Percentiles rank a stretch among this genome's conserved stretches.
These are phyloP conservation scores for Lindbergichthys nudifrons DNA, from an alignment of 2,797 vertebrate species.

Conservation along the genomic window DNA sequence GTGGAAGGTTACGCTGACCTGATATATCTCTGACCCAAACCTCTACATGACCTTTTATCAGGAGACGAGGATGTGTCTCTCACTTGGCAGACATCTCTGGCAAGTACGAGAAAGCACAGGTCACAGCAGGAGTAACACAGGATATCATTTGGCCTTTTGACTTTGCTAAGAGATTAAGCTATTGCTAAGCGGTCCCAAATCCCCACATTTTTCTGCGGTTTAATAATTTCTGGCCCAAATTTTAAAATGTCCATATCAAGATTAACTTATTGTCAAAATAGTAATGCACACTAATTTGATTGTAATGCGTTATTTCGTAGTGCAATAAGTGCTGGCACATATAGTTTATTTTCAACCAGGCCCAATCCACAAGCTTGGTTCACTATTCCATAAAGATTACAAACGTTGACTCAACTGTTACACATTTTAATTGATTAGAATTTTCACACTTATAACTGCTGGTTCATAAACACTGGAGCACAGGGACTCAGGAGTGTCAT, in stretches of 20 bases:
- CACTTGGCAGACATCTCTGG: slow-evolving; percentile 43
- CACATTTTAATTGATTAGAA: slow-evolving; percentile 61
- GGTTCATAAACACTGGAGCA: slow-evolving; percentile 16
- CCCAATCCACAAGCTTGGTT: neutral
- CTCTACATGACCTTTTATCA: slow-evolving; percentile 58
- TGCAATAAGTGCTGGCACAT: neutral
- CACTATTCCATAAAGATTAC: slow-evolving; percentile 45
- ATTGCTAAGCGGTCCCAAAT: neutral
- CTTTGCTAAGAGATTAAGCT: neutral
- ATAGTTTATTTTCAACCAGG: neutral
- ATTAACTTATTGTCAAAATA: slow-evolving; percentile 19
- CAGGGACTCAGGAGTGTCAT: slow-evolving; percentile 20
- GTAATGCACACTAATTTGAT: neutral
- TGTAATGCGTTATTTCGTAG: slow-evolving; percentile 25
- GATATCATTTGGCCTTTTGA: slow-evolving; percentile 27
- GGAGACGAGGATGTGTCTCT: slow-evolving; percentile 43
- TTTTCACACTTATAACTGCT: slow-evolving; percentile 45
- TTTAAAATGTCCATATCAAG: neutral
- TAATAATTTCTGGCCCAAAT: slow-evolving; percentile 1
- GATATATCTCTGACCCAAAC: slow-evolving; percentile 56
- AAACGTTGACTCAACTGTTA: slow-evolving; percentile 29
- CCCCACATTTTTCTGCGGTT: neutral
- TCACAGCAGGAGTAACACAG: slow-evolving; percentile 28
- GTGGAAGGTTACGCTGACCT: slow-evolving; percentile 61
- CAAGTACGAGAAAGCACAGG: slow-evolving; percentile 32